Evolutionary conservation across 1,140 invertebrate species (phyloP).

Genomic region (Drosophila saltans): DNA sequence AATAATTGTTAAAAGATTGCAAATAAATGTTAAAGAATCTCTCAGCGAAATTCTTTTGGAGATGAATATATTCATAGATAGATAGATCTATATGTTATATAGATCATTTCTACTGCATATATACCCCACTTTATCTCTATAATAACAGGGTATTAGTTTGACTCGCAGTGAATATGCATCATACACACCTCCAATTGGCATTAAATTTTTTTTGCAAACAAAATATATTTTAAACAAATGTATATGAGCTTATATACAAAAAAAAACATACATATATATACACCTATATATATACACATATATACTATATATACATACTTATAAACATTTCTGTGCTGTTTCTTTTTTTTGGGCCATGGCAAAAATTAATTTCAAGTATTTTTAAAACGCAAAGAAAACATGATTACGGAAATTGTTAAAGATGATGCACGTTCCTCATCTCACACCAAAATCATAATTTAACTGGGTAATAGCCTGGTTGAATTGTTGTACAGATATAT

Average conservation of each 20-base stretch:
- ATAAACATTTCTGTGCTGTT: background rate
- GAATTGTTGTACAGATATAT: no score
- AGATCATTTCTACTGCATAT: no score
- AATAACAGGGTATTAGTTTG: background rate
- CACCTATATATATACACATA: background rate
- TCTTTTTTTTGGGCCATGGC: conserved; percentile 48
- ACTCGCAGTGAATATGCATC: background rate
- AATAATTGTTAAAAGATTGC: no score
- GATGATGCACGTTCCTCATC: conserved; percentile 39
- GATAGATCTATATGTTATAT: no score
- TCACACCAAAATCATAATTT: conserved; percentile 3
- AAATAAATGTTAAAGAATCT: no score
- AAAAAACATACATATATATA: background rate
- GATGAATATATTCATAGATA: no score
- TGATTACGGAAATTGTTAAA: conserved; percentile 54
- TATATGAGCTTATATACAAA: background rate
- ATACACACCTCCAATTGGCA: background rate
- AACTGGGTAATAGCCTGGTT: background rate
- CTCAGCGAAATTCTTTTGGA: no score
- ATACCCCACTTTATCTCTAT: background rate
- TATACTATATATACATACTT: background rate
- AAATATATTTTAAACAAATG: conserved; percentile 1
- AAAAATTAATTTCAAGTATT: conserved; percentile 40
- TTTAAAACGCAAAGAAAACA: conserved; percentile 23
- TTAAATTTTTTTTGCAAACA: conserved; percentile 6